These are phyloP conservation scores for Myopa tessellatipennis DNA, from an alignment of 2,888 invertebrate species.

Conservation along the genomic window DNA sequence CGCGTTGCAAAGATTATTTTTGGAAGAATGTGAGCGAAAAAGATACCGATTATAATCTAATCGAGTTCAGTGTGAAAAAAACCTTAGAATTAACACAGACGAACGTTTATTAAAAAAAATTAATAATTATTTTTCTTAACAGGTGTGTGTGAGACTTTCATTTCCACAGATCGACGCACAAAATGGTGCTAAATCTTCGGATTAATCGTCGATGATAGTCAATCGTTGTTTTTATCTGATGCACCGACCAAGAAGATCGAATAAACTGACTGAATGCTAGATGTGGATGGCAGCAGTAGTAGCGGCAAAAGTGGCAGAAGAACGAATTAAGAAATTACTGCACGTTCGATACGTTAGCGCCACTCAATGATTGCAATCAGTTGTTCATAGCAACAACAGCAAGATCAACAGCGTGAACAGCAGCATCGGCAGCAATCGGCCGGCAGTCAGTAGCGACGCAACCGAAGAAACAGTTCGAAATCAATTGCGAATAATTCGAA, in stretches of 20 bases:
- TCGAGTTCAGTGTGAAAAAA: too few species aligned
- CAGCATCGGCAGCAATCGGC: not conserved
- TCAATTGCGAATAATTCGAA: conserved; percentile 38
- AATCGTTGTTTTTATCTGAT: not conserved
- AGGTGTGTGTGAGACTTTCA: not conserved
- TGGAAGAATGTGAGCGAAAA: too few species aligned
- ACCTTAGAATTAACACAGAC: too few species aligned
- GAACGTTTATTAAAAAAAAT: too few species aligned
- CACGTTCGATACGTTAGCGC: conserved; percentile 36
- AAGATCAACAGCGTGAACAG: not conserved
- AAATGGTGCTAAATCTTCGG: conserved; percentile 7
- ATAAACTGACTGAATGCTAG: conserved; percentile 20
- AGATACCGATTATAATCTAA: too few species aligned
- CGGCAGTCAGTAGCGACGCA: not conserved
- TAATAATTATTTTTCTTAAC: not conserved
- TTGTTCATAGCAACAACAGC: conserved; percentile 14
- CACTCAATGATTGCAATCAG: conserved; percentile 36
- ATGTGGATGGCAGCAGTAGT: conserved; percentile 2
- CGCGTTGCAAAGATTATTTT: too few species aligned
- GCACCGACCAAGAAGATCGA: not conserved
- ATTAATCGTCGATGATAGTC: not conserved
- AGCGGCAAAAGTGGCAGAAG: not conserved
- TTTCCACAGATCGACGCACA: not conserved
- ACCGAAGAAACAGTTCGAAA: conserved; percentile 33
- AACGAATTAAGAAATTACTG: conserved; percentile 32